Conservation (phyloP, 1,140 invertebrate genomes). For the Pteromalus puparum region DNA sequence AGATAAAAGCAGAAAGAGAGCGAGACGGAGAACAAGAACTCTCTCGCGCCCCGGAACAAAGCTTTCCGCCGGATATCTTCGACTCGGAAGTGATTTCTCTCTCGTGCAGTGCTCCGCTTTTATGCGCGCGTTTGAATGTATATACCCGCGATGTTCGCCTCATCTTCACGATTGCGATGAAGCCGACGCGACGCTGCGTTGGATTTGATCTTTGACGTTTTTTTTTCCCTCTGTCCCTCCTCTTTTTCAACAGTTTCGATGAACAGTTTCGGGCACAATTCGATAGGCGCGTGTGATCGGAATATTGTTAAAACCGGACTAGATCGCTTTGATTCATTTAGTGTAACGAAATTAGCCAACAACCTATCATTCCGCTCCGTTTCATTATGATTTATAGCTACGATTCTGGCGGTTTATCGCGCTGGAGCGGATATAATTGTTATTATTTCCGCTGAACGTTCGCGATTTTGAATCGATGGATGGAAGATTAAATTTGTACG, state of each 20-base stretch:
- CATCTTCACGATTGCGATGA: neutral
- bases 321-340: too few relatives aligned
- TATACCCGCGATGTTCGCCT: neutral
- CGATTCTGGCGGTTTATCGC: too few relatives aligned
- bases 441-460: too few relatives aligned
- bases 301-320: neutral
- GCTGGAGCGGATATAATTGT: too few relatives aligned
- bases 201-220: neutral
- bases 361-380: too few relatives aligned
- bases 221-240: neutral
- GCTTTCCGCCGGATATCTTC: conserved; percentile 27
- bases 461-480: too few relatives aligned
- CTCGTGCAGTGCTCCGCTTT: conserved; percentile 1
- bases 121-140: neutral
- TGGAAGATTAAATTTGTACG: neutral
- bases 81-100: conserved; percentile 23
- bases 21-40: conserved; percentile 20
- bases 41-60: conserved; percentile 35
- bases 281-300: too few relatives aligned
- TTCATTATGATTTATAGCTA: too few relatives aligned
- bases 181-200: neutral
- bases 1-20: neutral
- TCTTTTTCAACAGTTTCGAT: too few relatives aligned
- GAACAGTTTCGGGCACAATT: too few relatives aligned
- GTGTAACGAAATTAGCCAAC: too few relatives aligned